Evolutionary conservation across 23 tunicate genomes (phyloP).

Genomic region (Botrylloides violaceus): DNA sequence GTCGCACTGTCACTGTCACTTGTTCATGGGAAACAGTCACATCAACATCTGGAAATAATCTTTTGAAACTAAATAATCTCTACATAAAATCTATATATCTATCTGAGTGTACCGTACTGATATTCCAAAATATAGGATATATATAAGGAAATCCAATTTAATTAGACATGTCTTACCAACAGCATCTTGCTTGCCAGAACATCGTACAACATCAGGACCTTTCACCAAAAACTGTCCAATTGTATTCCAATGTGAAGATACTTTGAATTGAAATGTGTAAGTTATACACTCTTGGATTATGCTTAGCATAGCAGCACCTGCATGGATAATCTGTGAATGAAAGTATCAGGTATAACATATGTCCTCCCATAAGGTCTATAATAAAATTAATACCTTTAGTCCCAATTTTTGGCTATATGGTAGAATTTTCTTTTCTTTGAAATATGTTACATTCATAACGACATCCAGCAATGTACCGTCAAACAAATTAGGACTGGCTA

Average conservation of each 20-base stretch:
- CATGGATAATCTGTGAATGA: background rate
- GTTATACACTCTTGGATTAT: conserved; percentile 36
- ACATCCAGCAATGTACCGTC: conserved; percentile 37
- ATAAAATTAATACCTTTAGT: conserved; percentile 29
- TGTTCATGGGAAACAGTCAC: conserved; percentile 30
- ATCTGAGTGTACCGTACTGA: no score
- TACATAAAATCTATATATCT: no score
- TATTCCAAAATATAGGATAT: no score
- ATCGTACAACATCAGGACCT: conserved; percentile 36
- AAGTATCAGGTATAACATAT: background rate
- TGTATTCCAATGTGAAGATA: conserved; percentile 37
- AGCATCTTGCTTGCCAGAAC: conserved; percentile 51
- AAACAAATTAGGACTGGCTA: conserved; percentile 24
- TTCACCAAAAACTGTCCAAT: conserved; percentile 34
- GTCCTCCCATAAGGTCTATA: no score
- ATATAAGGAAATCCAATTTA: no score
- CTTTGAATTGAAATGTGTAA: conserved; percentile 40
- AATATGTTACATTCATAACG: conserved; percentile 21
- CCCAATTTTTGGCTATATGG: conserved; percentile 32
- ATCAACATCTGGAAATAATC: conserved; percentile 35
- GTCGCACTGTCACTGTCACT: conserved; percentile 34
- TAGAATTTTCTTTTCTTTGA: conserved; percentile 28
- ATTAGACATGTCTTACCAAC: conserved; percentile 45
- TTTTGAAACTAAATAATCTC: no score
- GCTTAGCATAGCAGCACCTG: conserved; percentile 10